Evolutionary conservation across 2,113 vertebrate genomes (phyloP).

Genomic region (Crypturellus undulatus): DNA sequence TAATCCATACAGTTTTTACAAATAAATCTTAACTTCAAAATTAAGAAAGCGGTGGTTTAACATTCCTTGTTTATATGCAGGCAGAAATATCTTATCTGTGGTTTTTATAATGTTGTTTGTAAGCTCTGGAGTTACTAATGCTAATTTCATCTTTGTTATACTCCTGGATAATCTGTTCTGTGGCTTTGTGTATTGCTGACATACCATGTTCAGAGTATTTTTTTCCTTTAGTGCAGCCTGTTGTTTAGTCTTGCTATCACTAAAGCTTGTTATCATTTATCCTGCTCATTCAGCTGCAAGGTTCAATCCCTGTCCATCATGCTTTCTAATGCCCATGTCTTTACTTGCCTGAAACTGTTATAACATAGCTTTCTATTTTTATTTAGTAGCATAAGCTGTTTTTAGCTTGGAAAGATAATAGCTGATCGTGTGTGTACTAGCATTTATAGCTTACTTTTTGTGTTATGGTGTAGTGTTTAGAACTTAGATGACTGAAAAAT

Average conservation of each 20-base stretch:
- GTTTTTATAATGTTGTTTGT: slow-evolving; percentile 39
- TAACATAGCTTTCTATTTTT: slow-evolving; percentile 8
- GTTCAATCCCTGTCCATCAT: slow-evolving; percentile 44
- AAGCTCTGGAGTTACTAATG: slow-evolving; percentile 61
- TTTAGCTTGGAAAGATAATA: slow-evolving; percentile 30
- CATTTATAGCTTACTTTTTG: not conserved
- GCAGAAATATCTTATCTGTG: slow-evolving; percentile 50
- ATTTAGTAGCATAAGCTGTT: slow-evolving; percentile 24
- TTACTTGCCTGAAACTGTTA: slow-evolving; percentile 7
- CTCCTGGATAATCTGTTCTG: slow-evolving; percentile 68
- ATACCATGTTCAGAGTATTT: slow-evolving; percentile 11
- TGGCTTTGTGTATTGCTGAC: slow-evolving; percentile 62
- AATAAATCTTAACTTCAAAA: slow-evolving; percentile 63
- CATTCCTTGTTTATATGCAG: slow-evolving; percentile 33
- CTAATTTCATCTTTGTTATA: slow-evolving; percentile 72
- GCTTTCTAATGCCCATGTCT: slow-evolving; percentile 15
- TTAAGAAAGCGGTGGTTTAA: slow-evolving; percentile 56
- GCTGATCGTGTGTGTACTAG: not conserved
- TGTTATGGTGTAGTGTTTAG: not conserved
- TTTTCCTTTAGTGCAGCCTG: slow-evolving; percentile 23
- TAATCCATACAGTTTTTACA: slow-evolving; percentile 50
- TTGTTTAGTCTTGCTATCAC: slow-evolving; percentile 55
- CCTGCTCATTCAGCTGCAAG: slow-evolving; percentile 60
- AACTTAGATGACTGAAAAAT: not conserved
- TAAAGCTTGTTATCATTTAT: slow-evolving; percentile 68